phyloP scores from a whole-genome alignment of 1,140 invertebrate species.

The Battus philenor region DNA sequence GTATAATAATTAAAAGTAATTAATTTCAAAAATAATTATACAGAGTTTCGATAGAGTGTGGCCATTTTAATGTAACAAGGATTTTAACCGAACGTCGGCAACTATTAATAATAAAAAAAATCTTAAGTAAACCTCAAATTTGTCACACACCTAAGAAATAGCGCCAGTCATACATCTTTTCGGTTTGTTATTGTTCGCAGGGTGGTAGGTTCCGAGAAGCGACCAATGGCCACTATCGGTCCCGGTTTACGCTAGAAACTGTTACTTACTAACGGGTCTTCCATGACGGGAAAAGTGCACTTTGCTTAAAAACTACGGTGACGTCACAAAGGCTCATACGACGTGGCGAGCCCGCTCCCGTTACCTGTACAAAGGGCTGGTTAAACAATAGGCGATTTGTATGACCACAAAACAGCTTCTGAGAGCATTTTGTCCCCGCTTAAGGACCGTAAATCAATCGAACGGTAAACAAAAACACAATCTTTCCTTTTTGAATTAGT shows the following conservation, averaged over 20 bases:
- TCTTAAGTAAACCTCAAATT: constrained; percentile 66
- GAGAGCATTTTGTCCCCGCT: constrained; percentile 38
- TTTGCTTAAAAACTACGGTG: constrained; percentile 53
- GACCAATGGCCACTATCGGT: constrained; percentile 40
- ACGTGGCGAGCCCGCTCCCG: constrained; percentile 36
- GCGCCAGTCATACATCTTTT: constrained; percentile 50
- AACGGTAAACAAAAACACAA: constrained; percentile 4
- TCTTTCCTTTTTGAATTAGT: background rate
- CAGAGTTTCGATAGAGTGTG: no score
- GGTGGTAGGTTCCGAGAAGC: constrained; percentile 53
- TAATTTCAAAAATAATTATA: no score
- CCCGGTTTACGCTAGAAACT: constrained; percentile 66
- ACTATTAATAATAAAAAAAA: no score
- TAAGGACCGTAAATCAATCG: constrained; percentile 43
- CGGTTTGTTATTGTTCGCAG: no score
- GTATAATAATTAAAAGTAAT: no score
- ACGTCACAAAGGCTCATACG: constrained; percentile 58
- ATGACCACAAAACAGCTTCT: constrained; percentile 62
- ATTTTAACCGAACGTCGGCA: no score
- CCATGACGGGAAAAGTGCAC: constrained; percentile 62
- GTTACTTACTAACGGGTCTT: constrained; percentile 55
- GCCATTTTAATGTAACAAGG: no score
- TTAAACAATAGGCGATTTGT: constrained; percentile 47
- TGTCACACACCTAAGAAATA: constrained; percentile 46
- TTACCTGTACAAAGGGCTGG: constrained; percentile 53